Percentiles rank a stretch among this genome's conserved stretches.
Evolutionary conservation across 2,888 invertebrate genomes (phyloP).

Genomic region (Nowickia ferox): DNA sequence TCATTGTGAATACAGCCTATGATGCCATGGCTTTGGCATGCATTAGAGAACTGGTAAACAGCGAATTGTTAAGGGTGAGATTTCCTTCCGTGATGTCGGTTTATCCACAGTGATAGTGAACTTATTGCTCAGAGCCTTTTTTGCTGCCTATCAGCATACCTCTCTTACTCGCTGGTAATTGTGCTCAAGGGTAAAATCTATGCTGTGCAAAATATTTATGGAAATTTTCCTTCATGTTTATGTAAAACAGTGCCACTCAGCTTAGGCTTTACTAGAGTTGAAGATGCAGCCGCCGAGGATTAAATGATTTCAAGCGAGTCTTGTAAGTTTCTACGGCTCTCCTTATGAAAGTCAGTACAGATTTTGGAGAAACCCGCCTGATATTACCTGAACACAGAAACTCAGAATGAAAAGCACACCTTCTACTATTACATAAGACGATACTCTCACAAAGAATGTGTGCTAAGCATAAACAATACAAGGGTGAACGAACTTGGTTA

Average conservation of each 20-base stretch:
- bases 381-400: too few species aligned
- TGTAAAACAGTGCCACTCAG: slow-evolving; percentile 93
- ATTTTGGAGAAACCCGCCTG: too few species aligned
- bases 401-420: too few species aligned
- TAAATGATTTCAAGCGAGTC: slow-evolving; percentile 99
- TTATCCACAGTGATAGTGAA: slow-evolving; percentile 98
- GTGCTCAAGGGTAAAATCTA: slow-evolving; percentile 97
- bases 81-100: slow-evolving; percentile 95
- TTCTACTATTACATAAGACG: too few species aligned
- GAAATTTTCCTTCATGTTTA: slow-evolving; percentile 97
- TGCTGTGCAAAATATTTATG: slow-evolving; percentile 97
- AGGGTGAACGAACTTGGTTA: too few species aligned
- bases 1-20: slow-evolving; percentile 98
- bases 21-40: slow-evolving; percentile 97
- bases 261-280: slow-evolving; percentile 83
- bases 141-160: slow-evolving; percentile 96
- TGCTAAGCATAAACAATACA: too few species aligned
- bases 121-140: slow-evolving; percentile 98
- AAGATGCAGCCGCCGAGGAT: slow-evolving; percentile 88
- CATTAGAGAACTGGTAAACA: slow-evolving; percentile 98
- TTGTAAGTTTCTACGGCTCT: slow-evolving; percentile 96
- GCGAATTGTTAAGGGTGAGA: slow-evolving; percentile 93
- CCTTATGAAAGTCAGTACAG: too few species aligned
- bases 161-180: slow-evolving; percentile 97
- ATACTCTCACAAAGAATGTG: too few species aligned